Conservation (phyloP, 2,888 invertebrate species). For the Apamea sordens region DNA sequence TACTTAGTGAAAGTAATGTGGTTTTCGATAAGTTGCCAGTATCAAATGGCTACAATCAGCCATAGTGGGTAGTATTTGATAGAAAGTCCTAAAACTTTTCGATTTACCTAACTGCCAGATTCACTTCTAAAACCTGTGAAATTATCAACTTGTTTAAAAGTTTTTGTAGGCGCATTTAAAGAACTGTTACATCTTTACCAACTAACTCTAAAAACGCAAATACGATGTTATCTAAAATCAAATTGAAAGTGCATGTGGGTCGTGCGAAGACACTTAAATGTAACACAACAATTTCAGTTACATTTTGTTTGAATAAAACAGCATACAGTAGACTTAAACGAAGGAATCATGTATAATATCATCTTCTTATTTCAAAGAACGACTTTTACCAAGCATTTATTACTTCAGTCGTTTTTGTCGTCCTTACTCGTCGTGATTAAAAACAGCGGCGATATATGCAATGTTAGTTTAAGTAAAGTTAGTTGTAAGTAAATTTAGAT, state of each 20-base stretch:
- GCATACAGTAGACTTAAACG: not conserved
- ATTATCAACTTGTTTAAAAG: constrained; percentile 1
- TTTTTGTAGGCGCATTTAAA: not conserved
- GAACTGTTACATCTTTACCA: not conserved
- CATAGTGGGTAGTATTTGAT: not conserved
- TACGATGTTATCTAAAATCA: not conserved
- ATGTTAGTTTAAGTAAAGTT: constrained; percentile 52
- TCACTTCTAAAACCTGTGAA: not conserved
- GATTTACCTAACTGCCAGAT: not conserved
- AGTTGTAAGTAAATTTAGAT: constrained; percentile 54
- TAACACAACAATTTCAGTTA: not conserved
- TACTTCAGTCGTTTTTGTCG: constrained; percentile 15
- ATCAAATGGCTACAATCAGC: not conserved
- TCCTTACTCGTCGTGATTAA: constrained; percentile 20
- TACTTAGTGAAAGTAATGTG: not conserved
- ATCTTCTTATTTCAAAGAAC: constrained; percentile 8
- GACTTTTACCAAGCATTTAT: constrained; percentile 49
- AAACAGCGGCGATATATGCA: constrained; percentile 47
- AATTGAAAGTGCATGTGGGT: not conserved
- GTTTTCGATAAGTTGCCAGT: not conserved
- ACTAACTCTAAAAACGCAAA: not conserved
- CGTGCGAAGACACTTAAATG: not conserved
- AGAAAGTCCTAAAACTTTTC: not conserved
- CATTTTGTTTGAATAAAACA: constrained; percentile 20
- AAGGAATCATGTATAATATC: not conserved